phyloP scores from a whole-genome alignment of 2,113 vertebrate species.

The Columba janthina region DNA sequence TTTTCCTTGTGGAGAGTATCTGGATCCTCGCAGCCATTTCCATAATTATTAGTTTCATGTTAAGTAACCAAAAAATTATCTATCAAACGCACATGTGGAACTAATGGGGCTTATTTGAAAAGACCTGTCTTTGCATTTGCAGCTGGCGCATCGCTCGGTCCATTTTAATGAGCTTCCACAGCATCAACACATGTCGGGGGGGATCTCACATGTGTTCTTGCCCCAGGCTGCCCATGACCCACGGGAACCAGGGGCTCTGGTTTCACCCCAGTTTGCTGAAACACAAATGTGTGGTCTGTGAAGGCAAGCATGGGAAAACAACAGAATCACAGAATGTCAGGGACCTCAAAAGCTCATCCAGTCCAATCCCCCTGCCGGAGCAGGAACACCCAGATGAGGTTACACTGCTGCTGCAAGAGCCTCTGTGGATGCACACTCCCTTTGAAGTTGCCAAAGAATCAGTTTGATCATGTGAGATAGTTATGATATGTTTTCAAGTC shows the following conservation, averaged over 20 bases:
- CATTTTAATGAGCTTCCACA: not conserved
- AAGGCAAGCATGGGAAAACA: fast-evolving
- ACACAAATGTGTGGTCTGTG: fast-evolving
- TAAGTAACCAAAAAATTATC: slow-evolving; percentile 48
- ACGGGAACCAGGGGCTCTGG: not conserved
- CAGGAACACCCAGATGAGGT: no score
- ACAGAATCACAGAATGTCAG: no score
- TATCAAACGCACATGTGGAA: slow-evolving; percentile 54
- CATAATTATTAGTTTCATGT: slow-evolving; percentile 58
- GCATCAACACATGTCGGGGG: not conserved
- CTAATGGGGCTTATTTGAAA: slow-evolving; percentile 56
- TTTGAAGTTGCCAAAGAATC: not conserved
- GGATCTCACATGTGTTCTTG: fast-evolving
- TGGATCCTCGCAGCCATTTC: slow-evolving; percentile 25
- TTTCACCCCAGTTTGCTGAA: not conserved
- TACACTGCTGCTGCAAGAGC: not conserved
- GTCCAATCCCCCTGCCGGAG: no score
- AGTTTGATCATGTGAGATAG: not conserved
- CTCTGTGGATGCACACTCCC: fast-evolving
- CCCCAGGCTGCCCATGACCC: fast-evolving
- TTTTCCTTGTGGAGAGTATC: not conserved
- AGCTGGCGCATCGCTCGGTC: not conserved
- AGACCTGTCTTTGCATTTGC: slow-evolving; percentile 25
- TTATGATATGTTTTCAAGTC: not conserved
- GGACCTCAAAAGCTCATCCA: no score